Evolutionary conservation across 2,113 vertebrate species (phyloP).

Genomic region (Tachysurus vachellii): DNA sequence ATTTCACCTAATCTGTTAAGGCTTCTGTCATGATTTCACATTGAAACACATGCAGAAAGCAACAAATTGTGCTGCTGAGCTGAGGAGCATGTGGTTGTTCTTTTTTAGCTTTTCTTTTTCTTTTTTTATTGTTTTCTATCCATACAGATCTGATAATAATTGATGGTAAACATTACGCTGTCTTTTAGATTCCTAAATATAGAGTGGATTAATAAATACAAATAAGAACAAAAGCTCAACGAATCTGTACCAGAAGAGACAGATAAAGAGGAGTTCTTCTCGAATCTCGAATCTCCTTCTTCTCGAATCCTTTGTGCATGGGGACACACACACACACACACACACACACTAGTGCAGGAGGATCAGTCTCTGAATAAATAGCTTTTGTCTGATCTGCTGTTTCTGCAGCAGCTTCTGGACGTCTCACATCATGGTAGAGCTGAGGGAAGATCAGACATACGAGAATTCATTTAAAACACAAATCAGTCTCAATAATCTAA

Average conservation of each 20-base stretch:
- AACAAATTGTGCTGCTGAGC: too few species aligned
- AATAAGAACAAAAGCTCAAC: background rate
- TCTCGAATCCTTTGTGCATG: background rate
- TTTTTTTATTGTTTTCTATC: background rate
- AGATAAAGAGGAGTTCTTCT: background rate
- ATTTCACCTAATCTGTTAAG: too few species aligned
- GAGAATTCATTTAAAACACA: background rate
- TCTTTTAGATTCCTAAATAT: background rate
- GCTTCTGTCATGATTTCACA: too few species aligned
- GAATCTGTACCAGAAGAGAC: background rate
- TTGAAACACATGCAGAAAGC: too few species aligned
- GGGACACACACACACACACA: too few species aligned
- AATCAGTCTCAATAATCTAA: too few species aligned
- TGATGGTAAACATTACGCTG: background rate
- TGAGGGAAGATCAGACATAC: background rate
- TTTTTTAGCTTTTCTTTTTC: background rate
- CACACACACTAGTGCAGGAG: too few species aligned
- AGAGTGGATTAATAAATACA: background rate
- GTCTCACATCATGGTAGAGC: constrained; percentile 64
- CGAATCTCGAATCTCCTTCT: too few species aligned
- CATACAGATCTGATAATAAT: background rate
- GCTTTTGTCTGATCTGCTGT: background rate
- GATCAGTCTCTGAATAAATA: background rate
- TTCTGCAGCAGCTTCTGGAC: constrained; percentile 58
- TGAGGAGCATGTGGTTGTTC: too few species aligned